These are phyloP conservation scores for Andricus grossulariae DNA, from an alignment of 1,140 invertebrate genomes.

Conservation along the genomic window DNA sequence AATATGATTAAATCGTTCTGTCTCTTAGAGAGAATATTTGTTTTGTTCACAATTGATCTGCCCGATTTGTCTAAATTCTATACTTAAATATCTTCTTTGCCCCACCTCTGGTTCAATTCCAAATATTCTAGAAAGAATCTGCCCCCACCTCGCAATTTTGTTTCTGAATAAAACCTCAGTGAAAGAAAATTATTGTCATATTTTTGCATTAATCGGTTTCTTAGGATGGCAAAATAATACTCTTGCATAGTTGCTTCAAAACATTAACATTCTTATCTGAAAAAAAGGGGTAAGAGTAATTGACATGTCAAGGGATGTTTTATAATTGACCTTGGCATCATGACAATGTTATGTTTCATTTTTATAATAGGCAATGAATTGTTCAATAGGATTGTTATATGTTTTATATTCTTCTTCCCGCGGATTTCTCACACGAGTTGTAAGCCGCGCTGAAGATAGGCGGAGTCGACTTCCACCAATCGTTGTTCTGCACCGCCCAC, in stretches of 20 bases:
- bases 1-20: no score
- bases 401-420: conserved; percentile 34
- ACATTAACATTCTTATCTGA: neutral
- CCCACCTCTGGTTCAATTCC: no score
- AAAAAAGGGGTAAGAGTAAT: neutral
- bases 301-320: neutral
- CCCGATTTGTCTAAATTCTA: no score
- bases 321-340: conserved; percentile 39
- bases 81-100: no score
- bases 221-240: neutral
- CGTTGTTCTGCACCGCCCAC: conserved; percentile 69
- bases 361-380: neutral
- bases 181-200: neutral
- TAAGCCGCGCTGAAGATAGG: conserved; percentile 64
- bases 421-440: conserved; percentile 45
- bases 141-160: neutral
- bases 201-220: neutral
- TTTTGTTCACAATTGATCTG: no score
- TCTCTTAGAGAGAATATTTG: no score
- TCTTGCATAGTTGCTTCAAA: neutral
- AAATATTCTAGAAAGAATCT: neutral
- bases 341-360: conserved; percentile 35
- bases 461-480: conserved; percentile 72
- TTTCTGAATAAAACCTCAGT: neutral
- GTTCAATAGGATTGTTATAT: neutral